Percentiles rank a stretch among this genome's conserved stretches.
Conservation (phyloP, 2,888 invertebrate genomes). For the Luperina nickerlii region DNA sequence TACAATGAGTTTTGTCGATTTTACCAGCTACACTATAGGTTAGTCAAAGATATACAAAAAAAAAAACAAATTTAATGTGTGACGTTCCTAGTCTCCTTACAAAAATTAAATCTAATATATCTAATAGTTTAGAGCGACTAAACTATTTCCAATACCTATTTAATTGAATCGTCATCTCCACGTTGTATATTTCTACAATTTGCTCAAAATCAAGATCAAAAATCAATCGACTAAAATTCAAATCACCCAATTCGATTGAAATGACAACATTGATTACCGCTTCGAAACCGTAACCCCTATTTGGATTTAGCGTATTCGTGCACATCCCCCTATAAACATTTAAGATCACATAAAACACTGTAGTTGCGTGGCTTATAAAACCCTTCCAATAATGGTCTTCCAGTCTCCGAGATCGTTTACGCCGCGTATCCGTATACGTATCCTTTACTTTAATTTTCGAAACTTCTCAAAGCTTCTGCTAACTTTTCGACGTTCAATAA, state of each 20-base stretch:
- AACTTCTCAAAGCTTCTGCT: conserved; percentile 53
- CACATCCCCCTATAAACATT: conserved; percentile 66
- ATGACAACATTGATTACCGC: conserved; percentile 42
- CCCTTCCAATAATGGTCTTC: conserved; percentile 69
- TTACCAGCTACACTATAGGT: not conserved
- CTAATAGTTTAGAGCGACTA: not conserved
- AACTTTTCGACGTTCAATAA: conserved; percentile 69
- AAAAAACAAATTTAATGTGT: not conserved
- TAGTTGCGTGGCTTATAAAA: conserved; percentile 69
- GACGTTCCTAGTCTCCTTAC: not conserved
- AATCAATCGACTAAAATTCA: conserved; percentile 22
- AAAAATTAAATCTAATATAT: not conserved
- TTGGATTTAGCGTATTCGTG: conserved; percentile 58
- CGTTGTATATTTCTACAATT: not conserved
- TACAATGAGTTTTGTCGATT: not conserved
- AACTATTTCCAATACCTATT: not conserved
- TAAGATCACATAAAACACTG: conserved; percentile 68
- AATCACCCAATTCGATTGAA: conserved; percentile 1
- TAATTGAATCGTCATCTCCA: not conserved
- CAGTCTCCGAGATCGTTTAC: conserved; percentile 60
- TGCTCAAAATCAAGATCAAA: not conserved
- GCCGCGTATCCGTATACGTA: conserved; percentile 70
- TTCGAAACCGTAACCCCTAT: conserved; percentile 48
- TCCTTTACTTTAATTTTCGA: conserved; percentile 65
- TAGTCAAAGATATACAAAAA: not conserved